Evolutionary conservation across 1,140 invertebrate genomes (phyloP).

Genomic region (Bombus difficillimus): DNA sequence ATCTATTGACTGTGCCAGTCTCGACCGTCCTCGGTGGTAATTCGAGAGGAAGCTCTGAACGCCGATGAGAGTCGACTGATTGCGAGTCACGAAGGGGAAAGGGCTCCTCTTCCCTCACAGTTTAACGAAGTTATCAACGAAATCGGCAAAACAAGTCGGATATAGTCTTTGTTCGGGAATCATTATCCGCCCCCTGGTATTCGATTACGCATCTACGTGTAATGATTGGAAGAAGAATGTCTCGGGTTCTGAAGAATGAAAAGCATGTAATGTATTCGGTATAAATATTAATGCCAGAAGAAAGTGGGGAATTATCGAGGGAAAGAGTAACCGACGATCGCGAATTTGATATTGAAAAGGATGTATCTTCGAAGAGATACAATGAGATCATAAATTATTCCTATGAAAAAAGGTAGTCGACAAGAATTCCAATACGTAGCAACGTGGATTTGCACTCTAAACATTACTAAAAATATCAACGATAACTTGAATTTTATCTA

Average conservation of each 20-base stretch:
- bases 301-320: neutral
- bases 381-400: neutral
- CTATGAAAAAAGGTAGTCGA: neutral
- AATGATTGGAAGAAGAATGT: neutral
- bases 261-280: neutral
- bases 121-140: slow-evolving; percentile 60
- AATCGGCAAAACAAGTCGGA: slow-evolving; percentile 55
- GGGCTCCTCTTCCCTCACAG: slow-evolving; percentile 41
- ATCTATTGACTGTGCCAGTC: slow-evolving; percentile 27
- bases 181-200: neutral
- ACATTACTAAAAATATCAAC: too few relatives aligned
- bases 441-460: too few relatives aligned
- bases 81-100: slow-evolving; percentile 58
- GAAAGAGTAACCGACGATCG: neutral
- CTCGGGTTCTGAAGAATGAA: neutral
- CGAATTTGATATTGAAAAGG: neutral
- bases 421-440: too few relatives aligned
- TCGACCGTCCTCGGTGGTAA: slow-evolving; percentile 45
- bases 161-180: slow-evolving; percentile 17
- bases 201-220: slow-evolving; percentile 21
- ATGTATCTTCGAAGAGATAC: neutral
- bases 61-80: slow-evolving; percentile 60
- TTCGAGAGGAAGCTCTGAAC: slow-evolving; percentile 62
- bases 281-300: neutral
- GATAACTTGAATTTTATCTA: too few relatives aligned